A percentile compares a stretch with the other conserved stretches of the same genome.
These are phyloP conservation scores for Cyprinodon brontotheroides DNA, from an alignment of 2,113 vertebrate genomes.

Conservation along the genomic window DNA sequence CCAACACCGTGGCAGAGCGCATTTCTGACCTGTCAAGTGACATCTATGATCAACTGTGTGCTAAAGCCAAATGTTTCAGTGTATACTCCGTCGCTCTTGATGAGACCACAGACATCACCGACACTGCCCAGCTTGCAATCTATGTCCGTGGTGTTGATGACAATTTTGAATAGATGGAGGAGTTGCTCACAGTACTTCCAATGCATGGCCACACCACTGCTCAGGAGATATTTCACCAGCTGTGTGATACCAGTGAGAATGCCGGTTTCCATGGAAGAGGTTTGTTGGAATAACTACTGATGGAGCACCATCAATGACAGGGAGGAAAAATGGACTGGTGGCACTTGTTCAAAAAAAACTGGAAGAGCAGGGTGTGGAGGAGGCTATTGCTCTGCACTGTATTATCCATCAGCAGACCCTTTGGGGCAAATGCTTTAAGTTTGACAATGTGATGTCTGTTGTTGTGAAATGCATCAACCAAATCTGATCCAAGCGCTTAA, in stretches of 20 bases:
- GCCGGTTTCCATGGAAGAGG: no score
- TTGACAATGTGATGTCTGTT: no score
- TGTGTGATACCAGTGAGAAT: background rate
- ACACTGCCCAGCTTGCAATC: conserved; percentile 8
- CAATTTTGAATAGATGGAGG: conserved; percentile 3
- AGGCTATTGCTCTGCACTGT: no score
- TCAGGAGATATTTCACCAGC: conserved; percentile 3
- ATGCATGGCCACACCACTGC: conserved; percentile 1
- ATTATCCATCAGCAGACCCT: no score
- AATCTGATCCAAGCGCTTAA: no score
- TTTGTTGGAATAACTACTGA: no score
- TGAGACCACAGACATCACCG: conserved; percentile 1
- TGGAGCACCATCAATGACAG: no score
- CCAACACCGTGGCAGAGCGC: conserved; percentile 1
- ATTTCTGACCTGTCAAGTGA: background rate
- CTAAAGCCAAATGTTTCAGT: background rate
- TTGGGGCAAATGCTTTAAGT: no score
- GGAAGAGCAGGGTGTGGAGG: no score
- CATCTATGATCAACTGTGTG: background rate
- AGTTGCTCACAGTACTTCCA: conserved; percentile 18
- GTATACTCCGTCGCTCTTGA: background rate
- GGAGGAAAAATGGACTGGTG: no score
- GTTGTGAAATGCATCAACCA: no score
- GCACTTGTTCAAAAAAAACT: no score
- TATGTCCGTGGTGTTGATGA: conserved; percentile 19